Conservation (phyloP, 2,888 invertebrate species). For the Rhabditoides inermis region DNA sequence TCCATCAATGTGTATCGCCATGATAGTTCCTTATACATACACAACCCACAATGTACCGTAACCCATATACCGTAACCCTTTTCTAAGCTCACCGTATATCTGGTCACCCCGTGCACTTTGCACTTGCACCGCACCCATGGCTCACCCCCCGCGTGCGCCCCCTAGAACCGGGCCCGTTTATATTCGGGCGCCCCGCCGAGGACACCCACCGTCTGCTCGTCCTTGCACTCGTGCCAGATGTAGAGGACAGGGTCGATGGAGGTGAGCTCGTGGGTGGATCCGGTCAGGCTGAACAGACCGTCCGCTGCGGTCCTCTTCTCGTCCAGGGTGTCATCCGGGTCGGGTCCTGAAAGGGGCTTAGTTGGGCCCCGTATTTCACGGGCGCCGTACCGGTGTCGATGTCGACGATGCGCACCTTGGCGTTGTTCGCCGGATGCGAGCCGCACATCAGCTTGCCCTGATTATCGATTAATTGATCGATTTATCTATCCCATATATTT, state of each 20-base stretch:
- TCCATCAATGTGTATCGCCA: no score
- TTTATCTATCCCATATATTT: no score
- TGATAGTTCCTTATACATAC: no score
- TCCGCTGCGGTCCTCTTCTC: slow-evolving; percentile 43
- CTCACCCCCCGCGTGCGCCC: no score
- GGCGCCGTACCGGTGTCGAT: slow-evolving; percentile 38
- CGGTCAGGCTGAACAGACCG: slow-evolving; percentile 39
- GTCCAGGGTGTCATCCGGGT: slow-evolving; percentile 50
- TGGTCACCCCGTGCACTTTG: no score
- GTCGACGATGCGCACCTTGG: slow-evolving; percentile 49
- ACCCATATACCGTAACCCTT: no score
- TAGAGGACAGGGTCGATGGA: slow-evolving; percentile 48
- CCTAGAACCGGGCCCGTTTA: no score
- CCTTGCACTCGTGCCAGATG: slow-evolving; percentile 47
- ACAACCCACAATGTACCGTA: no score
- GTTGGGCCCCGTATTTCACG: background rate
- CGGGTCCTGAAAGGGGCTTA: slow-evolving; percentile 33
- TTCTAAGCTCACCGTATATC: no score
- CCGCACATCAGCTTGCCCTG: slow-evolving; percentile 45
- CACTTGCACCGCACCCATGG: no score
- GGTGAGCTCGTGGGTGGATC: slow-evolving; percentile 44
- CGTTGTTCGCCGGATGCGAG: slow-evolving; percentile 29
- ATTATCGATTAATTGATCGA: no score
- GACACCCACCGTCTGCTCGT: slow-evolving; percentile 27
- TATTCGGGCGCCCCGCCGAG: background rate